Conservation (phyloP, 92 coral and sea anemone species). For the Montipora capitata region DNA sequence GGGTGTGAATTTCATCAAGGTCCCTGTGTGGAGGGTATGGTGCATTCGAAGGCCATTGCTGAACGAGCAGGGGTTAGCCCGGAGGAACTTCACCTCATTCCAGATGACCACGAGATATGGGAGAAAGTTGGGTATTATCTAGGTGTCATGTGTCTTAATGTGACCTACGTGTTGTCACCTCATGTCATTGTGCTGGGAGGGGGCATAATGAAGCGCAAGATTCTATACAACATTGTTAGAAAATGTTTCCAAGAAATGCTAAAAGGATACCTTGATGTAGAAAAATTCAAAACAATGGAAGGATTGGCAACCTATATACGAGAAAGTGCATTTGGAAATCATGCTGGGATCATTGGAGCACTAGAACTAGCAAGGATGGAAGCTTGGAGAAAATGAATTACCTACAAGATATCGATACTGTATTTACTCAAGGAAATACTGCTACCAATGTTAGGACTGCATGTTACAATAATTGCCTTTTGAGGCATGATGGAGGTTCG, state of each 20-base stretch:
- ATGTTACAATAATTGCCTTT: no score
- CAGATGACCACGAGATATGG: slow-evolving; percentile 90
- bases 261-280: slow-evolving; percentile 83
- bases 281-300: slow-evolving; percentile 84
- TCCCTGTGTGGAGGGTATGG: slow-evolving; percentile 94
- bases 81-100: slow-evolving; percentile 66
- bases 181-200: slow-evolving; percentile 93
- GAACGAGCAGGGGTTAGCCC: slow-evolving; percentile 81
- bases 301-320: slow-evolving; percentile 85
- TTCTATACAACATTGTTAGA: slow-evolving; percentile 72
- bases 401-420: no score
- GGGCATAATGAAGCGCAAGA: slow-evolving; percentile 90
- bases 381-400: background rate
- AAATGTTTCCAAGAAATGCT: slow-evolving; percentile 83
- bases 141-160: slow-evolving; percentile 92
- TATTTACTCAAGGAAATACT: no score
- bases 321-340: slow-evolving; percentile 81
- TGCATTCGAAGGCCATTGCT: slow-evolving; percentile 90
- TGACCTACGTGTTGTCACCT: slow-evolving; percentile 91
- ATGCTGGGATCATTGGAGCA: slow-evolving; percentile 95
- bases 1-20: slow-evolving; percentile 84
- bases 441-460: no score
- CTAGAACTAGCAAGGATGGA: slow-evolving; percentile 77
- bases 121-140: slow-evolving; percentile 94
- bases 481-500: no score